phyloP scores from a whole-genome alignment of 2,113 vertebrate species.

The Oryzias celebensis region DNA sequence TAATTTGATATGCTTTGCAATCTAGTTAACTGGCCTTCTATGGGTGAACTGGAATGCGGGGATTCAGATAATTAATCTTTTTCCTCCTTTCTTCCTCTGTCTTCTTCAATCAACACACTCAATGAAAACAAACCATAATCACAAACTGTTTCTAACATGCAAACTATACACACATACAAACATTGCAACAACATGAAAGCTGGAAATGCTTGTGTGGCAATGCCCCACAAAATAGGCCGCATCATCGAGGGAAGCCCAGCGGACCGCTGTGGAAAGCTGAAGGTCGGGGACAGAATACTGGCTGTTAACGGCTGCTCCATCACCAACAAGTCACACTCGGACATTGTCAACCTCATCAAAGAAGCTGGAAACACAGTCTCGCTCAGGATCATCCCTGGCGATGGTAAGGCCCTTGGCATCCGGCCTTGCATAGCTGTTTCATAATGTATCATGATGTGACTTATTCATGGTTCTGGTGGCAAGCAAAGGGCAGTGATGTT shows the following conservation, averaged over 20 bases:
- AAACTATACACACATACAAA: conserved; percentile 31
- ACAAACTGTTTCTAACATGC: not conserved
- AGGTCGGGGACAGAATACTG: conserved; percentile 97
- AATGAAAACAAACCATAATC: conserved; percentile 36
- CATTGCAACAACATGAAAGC: conserved; percentile 81
- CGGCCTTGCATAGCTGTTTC: conserved; percentile 26
- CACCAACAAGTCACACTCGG: conserved; percentile 99
- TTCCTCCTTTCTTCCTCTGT: conserved; percentile 31
- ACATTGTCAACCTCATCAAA: conserved; percentile 99
- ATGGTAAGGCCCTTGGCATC: conserved; percentile 82
- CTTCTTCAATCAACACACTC: conserved; percentile 25
- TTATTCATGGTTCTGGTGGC: conserved; percentile 62
- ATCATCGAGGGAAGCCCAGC: conserved; percentile 99
- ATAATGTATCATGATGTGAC: conserved; percentile 52
- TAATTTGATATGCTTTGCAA: conserved; percentile 40
- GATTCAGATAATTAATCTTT: conserved; percentile 87
- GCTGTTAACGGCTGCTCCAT: conserved; percentile 97
- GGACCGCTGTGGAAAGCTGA: conserved; percentile 97
- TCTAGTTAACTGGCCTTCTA: conserved; percentile 72
- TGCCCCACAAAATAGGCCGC: conserved; percentile 99
- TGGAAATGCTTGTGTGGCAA: conserved; percentile 98
- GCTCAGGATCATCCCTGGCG: conserved; percentile 97
- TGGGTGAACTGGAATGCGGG: conserved; percentile 78
- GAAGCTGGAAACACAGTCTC: conserved; percentile 97
- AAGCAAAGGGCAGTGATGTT: conserved; percentile 49